A percentile compares a stretch with the other conserved stretches of the same genome.
Evolutionary conservation across 2,888 invertebrate genomes (phyloP).

Genomic region (Brachylomia viminalis): DNA sequence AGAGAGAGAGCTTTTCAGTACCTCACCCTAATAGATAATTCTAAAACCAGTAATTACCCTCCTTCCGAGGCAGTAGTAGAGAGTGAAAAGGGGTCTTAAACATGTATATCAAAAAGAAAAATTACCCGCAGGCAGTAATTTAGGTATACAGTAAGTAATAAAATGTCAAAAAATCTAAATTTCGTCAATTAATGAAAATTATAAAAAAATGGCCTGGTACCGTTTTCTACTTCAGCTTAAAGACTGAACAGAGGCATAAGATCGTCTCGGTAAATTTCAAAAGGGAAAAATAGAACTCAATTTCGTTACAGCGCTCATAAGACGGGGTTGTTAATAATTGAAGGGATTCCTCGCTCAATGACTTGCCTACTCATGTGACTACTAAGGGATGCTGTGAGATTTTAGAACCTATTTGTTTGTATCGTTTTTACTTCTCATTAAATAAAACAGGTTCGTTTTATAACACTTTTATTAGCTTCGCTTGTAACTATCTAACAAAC

Average conservation of each 20-base stretch:
- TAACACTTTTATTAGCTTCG: no score
- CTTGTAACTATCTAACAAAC: no score
- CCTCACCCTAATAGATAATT: neutral
- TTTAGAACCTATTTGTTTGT: constrained; percentile 16
- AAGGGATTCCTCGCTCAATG: constrained; percentile 23
- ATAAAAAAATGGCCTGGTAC: neutral
- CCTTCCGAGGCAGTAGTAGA: neutral
- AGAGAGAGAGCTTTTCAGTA: neutral
- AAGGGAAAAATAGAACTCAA: constrained; percentile 17
- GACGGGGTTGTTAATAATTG: constrained; percentile 38
- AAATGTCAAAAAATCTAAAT: neutral
- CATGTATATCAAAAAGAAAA: neutral
- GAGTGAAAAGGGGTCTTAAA: neutral
- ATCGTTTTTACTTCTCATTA: neutral
- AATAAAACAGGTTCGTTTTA: no score
- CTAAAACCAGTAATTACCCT: neutral
- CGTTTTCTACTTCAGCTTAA: neutral
- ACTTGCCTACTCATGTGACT: neutral
- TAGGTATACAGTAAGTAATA: no score
- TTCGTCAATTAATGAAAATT: neutral
- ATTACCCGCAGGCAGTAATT: no score
- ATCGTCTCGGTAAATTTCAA: constrained; percentile 29
- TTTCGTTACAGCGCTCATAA: constrained; percentile 35
- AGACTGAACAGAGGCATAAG: neutral
- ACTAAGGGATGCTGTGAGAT: constrained; percentile 1